phyloP scores from a whole-genome alignment of 1,140 invertebrate species.

The Octopus bimaculoides region DNA sequence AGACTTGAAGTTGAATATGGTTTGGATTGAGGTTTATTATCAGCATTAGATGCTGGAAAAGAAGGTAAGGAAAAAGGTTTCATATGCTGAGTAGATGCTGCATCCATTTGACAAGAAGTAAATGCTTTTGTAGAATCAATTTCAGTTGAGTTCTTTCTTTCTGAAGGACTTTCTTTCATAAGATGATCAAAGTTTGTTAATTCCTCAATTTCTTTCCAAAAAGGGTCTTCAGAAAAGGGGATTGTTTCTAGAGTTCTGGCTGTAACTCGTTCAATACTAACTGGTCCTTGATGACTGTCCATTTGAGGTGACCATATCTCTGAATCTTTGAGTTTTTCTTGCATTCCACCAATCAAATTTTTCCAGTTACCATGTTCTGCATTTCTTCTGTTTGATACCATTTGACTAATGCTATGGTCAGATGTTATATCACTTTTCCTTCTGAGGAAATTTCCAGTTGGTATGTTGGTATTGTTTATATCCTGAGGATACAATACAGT shows the following conservation, averaged over 20 bases:
- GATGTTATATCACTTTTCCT: constrained; percentile 10
- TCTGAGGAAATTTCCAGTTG: neutral
- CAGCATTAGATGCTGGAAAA: neutral
- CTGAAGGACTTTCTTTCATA: neutral
- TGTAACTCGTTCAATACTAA: constrained; percentile 50
- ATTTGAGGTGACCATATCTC: constrained; percentile 51
- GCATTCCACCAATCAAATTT: constrained; percentile 26
- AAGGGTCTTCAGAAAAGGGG: constrained; percentile 49
- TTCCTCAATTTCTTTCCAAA: constrained; percentile 52
- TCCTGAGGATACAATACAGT: no score
- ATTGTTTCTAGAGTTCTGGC: constrained; percentile 51
- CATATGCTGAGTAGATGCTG: neutral
- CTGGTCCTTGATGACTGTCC: constrained; percentile 42
- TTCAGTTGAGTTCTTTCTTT: neutral
- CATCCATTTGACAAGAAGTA: neutral
- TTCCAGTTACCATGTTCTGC: constrained; percentile 20
- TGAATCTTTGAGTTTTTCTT: constrained; percentile 30
- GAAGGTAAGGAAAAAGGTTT: neutral
- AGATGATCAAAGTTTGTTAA: constrained; percentile 44
- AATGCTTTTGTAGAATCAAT: neutral
- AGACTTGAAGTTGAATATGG: neutral
- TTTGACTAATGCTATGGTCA: neutral
- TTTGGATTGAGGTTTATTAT: neutral
- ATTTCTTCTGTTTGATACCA: neutral
- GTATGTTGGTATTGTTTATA: no score